Evolutionary conservation across 2,113 vertebrate genomes (phyloP), one percentile per base, ranked within the genome.

Genomic region (Campylomormyrus tamandua): DNA sequence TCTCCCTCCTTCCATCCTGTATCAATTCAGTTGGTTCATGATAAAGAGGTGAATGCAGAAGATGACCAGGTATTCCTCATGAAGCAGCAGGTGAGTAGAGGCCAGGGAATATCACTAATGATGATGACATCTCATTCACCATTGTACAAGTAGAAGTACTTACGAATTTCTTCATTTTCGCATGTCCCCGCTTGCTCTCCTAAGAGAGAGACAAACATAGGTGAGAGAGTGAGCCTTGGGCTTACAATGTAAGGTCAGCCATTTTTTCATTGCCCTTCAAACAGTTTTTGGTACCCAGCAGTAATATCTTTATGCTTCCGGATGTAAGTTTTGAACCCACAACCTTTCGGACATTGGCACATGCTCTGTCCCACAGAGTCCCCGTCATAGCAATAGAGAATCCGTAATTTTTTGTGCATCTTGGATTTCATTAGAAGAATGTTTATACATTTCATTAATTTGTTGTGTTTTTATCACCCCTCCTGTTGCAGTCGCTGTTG

Each of bases 61-160:
- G 98, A 99, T 91, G 98, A 99, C 90, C 98, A 99, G 93, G 97
- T 99, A 58, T 99, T 99, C 95, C 96, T 99, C 90, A 99, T 99
- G 98, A 99, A 98, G 92, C 98, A 99, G 87, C 98, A 99, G 98
- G 98, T 99, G 92, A 93, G 95, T 91, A 50, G 53, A 83, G 77
- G 27, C 27, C 17, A 7, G n/a, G 5, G 27, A 84, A 48, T 84
- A 24, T 27, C 62, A 45, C 21, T 84, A 45, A 84, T 46, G 8
- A 46, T 45, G 7, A 39, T 46, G 39, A 84, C 80, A 24, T 24
- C 24, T 84, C n/a, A 48, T 48, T 46, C 39, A 19, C 62, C n/a
- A 11, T 27, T 27, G n/a, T 31, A 27, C 62, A 13, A 15, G 27
- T 31, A 31, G 62, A 70, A 13, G 10, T 31, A 3, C 62, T 70